phyloP scores from a whole-genome alignment of 1,140 invertebrate species.

The Chrysoperla carnea region DNA sequence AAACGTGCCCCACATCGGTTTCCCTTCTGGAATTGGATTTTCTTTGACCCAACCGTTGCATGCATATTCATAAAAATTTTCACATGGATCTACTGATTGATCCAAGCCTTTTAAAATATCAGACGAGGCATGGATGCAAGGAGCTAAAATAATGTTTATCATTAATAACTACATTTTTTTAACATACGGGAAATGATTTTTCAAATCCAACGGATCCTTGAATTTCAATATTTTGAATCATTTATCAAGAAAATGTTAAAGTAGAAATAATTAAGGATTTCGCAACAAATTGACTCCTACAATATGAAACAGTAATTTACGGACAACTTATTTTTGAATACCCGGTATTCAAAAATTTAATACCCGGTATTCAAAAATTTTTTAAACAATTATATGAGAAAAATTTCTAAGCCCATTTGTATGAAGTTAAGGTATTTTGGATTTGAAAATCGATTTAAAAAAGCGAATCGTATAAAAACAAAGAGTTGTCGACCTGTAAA shows the following conservation, averaged over 20 bases:
- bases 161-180: too few species aligned
- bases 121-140: constrained; percentile 73
- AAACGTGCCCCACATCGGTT: constrained; percentile 91
- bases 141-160: constrained; percentile 53
- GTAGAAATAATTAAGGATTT: too few species aligned
- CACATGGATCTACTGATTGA: constrained; percentile 61
- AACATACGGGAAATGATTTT: constrained; percentile 3
- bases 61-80: constrained; percentile 88
- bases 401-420: too few species aligned
- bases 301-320: too few species aligned
- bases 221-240: not conserved
- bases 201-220: not conserved
- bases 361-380: too few species aligned
- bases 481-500: not conserved
- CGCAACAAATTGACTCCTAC: too few species aligned
- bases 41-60: constrained; percentile 85
- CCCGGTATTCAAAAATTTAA: too few species aligned
- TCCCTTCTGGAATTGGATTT: constrained; percentile 84
- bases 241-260: not conserved
- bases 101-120: constrained; percentile 75
- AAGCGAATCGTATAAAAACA: too few species aligned
- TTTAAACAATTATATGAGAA: too few species aligned
- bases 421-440: too few species aligned
- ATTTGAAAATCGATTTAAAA: too few species aligned
- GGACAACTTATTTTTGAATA: too few species aligned